These are phyloP conservation scores for Diadema setosum DNA, from an alignment of 35 echinoderm and acorn worm species.

Conservation along the genomic window DNA sequence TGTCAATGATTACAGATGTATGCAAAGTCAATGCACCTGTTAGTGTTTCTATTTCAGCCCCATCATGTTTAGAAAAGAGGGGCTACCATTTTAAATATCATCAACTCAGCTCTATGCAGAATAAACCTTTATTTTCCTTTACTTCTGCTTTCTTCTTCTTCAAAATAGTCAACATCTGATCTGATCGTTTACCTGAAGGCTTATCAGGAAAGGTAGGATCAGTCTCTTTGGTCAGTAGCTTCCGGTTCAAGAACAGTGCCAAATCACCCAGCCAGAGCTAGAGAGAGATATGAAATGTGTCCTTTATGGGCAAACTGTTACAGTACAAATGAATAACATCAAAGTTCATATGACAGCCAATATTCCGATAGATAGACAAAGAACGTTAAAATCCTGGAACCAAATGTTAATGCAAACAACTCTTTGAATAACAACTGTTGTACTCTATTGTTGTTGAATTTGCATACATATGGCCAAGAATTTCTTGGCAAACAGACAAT, in stretches of 20 bases:
- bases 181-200: conserved; percentile 62
- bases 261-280: conserved; percentile 83
- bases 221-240: conserved; percentile 59
- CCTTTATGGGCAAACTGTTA: neutral
- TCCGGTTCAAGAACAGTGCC: conserved; percentile 56
- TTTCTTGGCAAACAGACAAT: too few relatives aligned
- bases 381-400: neutral
- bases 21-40: too few relatives aligned
- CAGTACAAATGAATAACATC: neutral
- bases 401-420: neutral
- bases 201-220: conserved; percentile 59
- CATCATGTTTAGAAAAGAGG: too few relatives aligned
- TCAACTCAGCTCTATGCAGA: too few relatives aligned
- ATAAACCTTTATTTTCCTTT: too few relatives aligned
- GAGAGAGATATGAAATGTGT: neutral
- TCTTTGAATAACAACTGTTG: neutral
- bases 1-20: too few relatives aligned
- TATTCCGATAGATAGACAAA: neutral
- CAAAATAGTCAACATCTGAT: too few relatives aligned
- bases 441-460: neutral
- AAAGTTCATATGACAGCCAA: neutral
- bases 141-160: too few relatives aligned
- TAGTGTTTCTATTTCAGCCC: too few relatives aligned
- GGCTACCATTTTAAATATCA: too few relatives aligned
- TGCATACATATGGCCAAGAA: too few relatives aligned